These are phyloP conservation scores for Phengaris arion DNA, from an alignment of 2,888 invertebrate genomes.

Conservation along the genomic window DNA sequence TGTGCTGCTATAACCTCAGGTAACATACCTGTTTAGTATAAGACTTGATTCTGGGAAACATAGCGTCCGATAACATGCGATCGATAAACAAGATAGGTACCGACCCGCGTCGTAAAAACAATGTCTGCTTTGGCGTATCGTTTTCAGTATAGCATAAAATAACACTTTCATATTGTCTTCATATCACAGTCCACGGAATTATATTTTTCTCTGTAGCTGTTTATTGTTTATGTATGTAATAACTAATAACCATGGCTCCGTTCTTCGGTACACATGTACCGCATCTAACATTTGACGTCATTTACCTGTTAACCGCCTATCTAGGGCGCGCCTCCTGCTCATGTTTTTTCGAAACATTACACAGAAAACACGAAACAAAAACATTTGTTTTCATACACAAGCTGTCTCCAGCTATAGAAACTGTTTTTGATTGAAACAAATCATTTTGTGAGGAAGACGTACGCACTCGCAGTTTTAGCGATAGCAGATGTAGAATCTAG, in stretches of 20 bases:
- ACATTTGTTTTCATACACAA: too few species aligned
- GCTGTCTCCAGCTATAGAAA: too few species aligned
- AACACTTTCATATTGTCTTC: not conserved
- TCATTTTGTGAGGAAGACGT: too few species aligned
- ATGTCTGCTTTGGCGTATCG: not conserved
- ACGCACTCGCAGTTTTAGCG: too few species aligned
- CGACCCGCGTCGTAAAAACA: conserved; percentile 3
- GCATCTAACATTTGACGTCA: conserved; percentile 39
- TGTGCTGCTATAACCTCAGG: not conserved
- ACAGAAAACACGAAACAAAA: too few species aligned
- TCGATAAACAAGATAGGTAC: conserved; percentile 22
- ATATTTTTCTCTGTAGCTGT: too few species aligned
- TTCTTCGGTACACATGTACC: conserved; percentile 5
- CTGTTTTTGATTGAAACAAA: too few species aligned
- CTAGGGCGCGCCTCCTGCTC: too few species aligned
- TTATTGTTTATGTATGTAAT: too few species aligned
- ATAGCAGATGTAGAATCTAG: too few species aligned
- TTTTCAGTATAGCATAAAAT: not conserved
- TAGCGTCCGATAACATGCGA: conserved; percentile 15
- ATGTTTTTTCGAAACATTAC: too few species aligned
- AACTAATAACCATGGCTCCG: not conserved
- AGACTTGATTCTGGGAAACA: conserved; percentile 11
- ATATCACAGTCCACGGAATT: too few species aligned
- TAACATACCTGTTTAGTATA: not conserved
- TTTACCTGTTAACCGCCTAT: conserved; percentile 24